Evolutionary conservation across 1,140 invertebrate genomes (phyloP), one percentile per base, ranked within the genome.

Genomic region (Sinonovacula constricta): DNA sequence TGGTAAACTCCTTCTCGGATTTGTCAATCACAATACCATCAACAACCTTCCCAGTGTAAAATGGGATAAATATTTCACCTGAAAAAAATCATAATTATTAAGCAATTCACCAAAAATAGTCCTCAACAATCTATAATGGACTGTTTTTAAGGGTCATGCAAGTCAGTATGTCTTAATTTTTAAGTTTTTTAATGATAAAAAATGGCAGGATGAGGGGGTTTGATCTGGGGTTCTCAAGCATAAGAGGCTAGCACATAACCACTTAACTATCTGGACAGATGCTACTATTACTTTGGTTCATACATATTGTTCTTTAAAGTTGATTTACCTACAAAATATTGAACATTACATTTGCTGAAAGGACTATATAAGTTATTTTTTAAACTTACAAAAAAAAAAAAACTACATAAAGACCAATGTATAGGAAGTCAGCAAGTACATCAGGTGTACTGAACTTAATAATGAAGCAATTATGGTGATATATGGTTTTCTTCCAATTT

Each of bases 61-160:
- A 85, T n/a, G 83, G 83, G 3, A 85, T 77, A 79, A 85, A 85
- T 31, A 85, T 81, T 26, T 81, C 74, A 65, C 79, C 83, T 84
- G 62, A 22, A 81, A 82, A 56, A 18, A 66, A 1, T 59, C 28
- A 51, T n/a, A n/a, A n/a, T n/a, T n/a, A n/a, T n/a, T n/a, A n/a
- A n/a, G n/a, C n/a, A n/a, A n/a, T n/a, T n/a, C n/a, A n/a, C n/a
- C 49, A 36, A 22, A 57, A 49, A 36, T 26, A 5, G 30, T 15
- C 24, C 30, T 15, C 39, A 34, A 59, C 12, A 14, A 14, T 59
- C 12, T 63, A 33, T 30, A 14, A 49, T 12, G 10, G 10, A 12
- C n/a, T 12, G 45, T 12, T 12, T n/a, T 12, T 12, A n/a, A 49
- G 45, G n/a, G n/a, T 12, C 45, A 49, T 49, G 10, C n/a, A 49